Conservation (phyloP, 2,888 invertebrate genomes). For the Myopa tessellatipennis region DNA sequence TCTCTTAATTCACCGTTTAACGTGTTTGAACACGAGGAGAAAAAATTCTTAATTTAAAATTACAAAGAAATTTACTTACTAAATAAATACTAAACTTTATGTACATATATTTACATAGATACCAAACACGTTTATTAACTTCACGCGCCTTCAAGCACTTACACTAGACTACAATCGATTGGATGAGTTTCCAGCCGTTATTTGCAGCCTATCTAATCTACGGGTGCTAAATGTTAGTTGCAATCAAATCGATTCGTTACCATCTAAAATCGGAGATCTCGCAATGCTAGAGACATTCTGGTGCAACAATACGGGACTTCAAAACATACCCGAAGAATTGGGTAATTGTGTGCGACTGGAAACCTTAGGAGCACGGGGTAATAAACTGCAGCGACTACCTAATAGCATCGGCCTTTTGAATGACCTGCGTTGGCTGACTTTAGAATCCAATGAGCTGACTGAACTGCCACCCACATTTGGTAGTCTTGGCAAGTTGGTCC, state of each 20-base stretch:
- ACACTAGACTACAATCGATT: slow-evolving; percentile 77
- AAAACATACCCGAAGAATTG: slow-evolving; percentile 73
- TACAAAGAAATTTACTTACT: too few relatives aligned
- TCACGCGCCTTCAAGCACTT: slow-evolving; percentile 73
- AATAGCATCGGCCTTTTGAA: slow-evolving; percentile 71
- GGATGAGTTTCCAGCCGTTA: slow-evolving; percentile 72
- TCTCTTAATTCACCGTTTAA: too few relatives aligned
- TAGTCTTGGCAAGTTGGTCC: slow-evolving; percentile 71
- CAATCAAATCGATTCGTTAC: slow-evolving; percentile 73
- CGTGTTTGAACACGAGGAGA: too few relatives aligned
- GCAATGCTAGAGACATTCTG: slow-evolving; percentile 75
- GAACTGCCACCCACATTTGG: slow-evolving; percentile 71
- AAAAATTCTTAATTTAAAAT: too few relatives aligned
- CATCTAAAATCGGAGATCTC: slow-evolving; percentile 73
- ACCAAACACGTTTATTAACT: slow-evolving; percentile 70
- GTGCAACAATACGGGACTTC: slow-evolving; percentile 74
- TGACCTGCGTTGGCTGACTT: slow-evolving; percentile 75
- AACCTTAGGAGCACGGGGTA: slow-evolving; percentile 76
- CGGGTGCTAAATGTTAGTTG: slow-evolving; percentile 76
- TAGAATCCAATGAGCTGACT: slow-evolving; percentile 73
- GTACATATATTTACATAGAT: slow-evolving; percentile 54
- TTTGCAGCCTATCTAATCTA: slow-evolving; percentile 72
- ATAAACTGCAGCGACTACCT: slow-evolving; percentile 72
- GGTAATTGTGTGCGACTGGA: slow-evolving; percentile 73
- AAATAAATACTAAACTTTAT: not conserved